These are phyloP conservation scores for Orbicella faveolata DNA, from an alignment of 64 coral and sea anemone species.

Conservation along the genomic window DNA sequence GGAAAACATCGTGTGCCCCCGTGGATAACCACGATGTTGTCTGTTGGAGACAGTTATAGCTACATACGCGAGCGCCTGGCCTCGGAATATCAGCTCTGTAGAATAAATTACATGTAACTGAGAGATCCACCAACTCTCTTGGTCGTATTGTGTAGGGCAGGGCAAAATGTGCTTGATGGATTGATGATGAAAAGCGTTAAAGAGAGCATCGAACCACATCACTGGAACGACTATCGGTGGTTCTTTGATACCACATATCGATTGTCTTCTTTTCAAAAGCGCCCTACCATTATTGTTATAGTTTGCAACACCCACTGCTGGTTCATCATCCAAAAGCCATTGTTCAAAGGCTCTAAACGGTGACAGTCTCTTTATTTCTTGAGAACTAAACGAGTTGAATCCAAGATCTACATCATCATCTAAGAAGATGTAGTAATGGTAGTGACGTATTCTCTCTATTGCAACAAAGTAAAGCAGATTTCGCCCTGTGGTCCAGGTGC, in stretches of 20 bases:
- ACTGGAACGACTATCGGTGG: not conserved
- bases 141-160: not conserved
- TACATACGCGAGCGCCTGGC: not conserved
- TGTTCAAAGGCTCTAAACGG: constrained; percentile 41
- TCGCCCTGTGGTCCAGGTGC: constrained; percentile 47
- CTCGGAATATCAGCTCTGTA: not conserved
- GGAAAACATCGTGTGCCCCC: not conserved
- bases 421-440: constrained; percentile 52
- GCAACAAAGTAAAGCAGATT: constrained; percentile 27
- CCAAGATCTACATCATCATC: constrained; percentile 18
- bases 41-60: not conserved
- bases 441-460: constrained; percentile 8
- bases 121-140: not conserved
- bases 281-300: not conserved
- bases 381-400: not conserved
- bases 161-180: constrained; percentile 25
- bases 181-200: constrained; percentile 53
- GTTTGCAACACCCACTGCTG: constrained; percentile 19
- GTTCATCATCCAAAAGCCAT: constrained; percentile 44
- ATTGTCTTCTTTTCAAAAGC: not conserved
- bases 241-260: constrained; percentile 8
- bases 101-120: not conserved
- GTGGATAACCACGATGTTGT: not conserved
- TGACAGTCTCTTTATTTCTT: not conserved
- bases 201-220: constrained; percentile 37